Base-by-base conservation (phyloP, 2,797 vertebrate genomes). In the Sternarchorhynchus goeldii region DNA sequence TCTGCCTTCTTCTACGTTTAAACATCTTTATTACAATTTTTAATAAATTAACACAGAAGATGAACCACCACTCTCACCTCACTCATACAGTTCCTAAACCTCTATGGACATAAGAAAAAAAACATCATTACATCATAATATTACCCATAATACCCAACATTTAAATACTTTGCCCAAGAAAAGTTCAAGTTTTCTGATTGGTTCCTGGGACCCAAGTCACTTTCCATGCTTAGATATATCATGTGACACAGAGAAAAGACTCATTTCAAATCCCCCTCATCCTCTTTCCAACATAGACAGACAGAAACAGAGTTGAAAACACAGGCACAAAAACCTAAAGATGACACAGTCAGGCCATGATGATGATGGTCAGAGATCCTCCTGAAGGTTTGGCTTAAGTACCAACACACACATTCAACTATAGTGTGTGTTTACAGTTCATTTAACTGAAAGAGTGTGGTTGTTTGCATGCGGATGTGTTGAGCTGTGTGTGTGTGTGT, bases 31-130 rank as follows among this genome's bases (percentile, higher is more conserved):
- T 36, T 17, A 45, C 65, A 73, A 73, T 50, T 59, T 59, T 57
- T 5, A 75, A 90, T 84, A 84, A 88, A 92, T 91, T 88, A 90
- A 91, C 88, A 66, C 36, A 68, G 18, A 62, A 31, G 5, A 64
- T n/a, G 60, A 41, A 17, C 29, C 73, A 75, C 3, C 53, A 41
- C 55, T 12, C 32, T 8, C 78, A 32, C 72, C 36, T 45, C 59
- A 3, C 17, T 1, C 12, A 55, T 70, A 60, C 55, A 57, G 36
- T 25, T 3, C 12, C 66, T 3, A 70, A 45, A 74, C 18, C 58
- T 41, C 17, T 50, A 7, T 36, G 45, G 14, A 50, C 45, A 10
- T 14, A 50, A 12, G 45, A 50, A 12, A 50, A 25, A 50, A 50
- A 79, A 20, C 21, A 60, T 56, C 3, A 32, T 5, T 63, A 65